Evolutionary conservation across 2,797 vertebrate genomes (phyloP), one percentile per base, ranked within the genome.

Genomic region (Sebastes vulpes): DNA sequence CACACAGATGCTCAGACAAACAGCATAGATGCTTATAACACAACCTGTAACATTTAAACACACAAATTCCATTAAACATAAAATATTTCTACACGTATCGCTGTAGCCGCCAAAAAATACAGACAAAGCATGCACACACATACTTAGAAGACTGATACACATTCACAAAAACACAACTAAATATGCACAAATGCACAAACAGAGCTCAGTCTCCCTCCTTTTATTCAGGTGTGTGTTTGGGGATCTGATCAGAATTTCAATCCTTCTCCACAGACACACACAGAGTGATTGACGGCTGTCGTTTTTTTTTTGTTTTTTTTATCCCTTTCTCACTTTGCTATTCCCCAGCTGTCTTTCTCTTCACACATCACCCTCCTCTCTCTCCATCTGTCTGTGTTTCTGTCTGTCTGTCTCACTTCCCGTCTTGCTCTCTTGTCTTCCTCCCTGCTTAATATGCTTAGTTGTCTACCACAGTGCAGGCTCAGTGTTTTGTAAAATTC

Each of bases 201-300:
- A 23, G 4, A 52, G 23, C 50, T 57, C 61, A 5, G 20, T n/a
- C 52, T 57, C 10, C 7, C 2, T 71, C 1, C 14, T 76, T 85
- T 61, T 32, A 67, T 84, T 67, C 71, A 79, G 76, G 60, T 77
- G 52, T 77, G 71, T 68, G 75, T 77, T 79, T 77, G 18, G 35
- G 68, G 53, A 75, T 82, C 65, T 83, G 84, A 74, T 91, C 83
- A 56, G 85, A 89, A 85, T 87, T 89, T 81, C 28, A 81, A 74
- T 86, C 58, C 14, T 9, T 25, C 68, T 74, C 61, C 5, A 2
- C 65, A 76, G 84, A 89, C 63, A 48, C 58, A 38, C 35, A 23
- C 14, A 53, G 9, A 60, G 4, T 89, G 89, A 92, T 63, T 83
- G 91, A 87, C 79, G 25, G 78, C 80, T 87, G 81, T 79, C 75